Base-by-base conservation (phyloP, 2,797 vertebrate species). In the Enteromius afrohamiltoni region DNA sequence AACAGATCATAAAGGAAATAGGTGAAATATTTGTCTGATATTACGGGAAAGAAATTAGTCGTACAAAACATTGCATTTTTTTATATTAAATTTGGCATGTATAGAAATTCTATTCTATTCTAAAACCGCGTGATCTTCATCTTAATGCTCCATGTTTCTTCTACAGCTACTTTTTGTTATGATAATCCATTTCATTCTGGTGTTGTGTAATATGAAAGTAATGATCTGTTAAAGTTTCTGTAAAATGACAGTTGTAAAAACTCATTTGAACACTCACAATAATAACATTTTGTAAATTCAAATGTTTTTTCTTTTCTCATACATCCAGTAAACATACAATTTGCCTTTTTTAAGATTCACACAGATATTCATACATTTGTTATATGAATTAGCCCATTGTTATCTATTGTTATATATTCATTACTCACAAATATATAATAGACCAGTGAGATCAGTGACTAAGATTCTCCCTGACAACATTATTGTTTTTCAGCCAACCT, bases 391-490 rank as follows among this genome's bases (percentile, higher is more conserved):
- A 51, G 47, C 17, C 1, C 4, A 7, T 34, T 73, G 47, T 51
- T 73, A 31, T 31, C 17, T 21, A 34, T 34, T 34, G 34, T 34
- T 34, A 34, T 34, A 6, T 34, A 34, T 34, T 34, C 34, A 83
- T 79, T 86, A 79, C 51, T 21, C 82, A 74, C 51, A 85, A 83
- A 85, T 67, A 80, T 82, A 74, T 85, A 82, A 49, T 80, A 75
- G 40, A 45, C 64, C 40, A 68, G 51, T 87, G 87, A 89, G 78
- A 85, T 85, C 88, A 90, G 85, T 10, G 51, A 53, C 21, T 75
- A 21, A n/a, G 6, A 65, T 47, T 53, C 42, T 75, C 89, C 68
- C 75, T 82, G 77, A 85, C 70, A 82, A 82, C 83, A 64, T 80
- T 17, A 86, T 85, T 89, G 77, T 86, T 88, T 85, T 82, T 4